Percentiles rank a stretch among this genome's conserved stretches.
phyloP scores from a whole-genome alignment of 2,113 vertebrate genomes.

The Redunca redunca region DNA sequence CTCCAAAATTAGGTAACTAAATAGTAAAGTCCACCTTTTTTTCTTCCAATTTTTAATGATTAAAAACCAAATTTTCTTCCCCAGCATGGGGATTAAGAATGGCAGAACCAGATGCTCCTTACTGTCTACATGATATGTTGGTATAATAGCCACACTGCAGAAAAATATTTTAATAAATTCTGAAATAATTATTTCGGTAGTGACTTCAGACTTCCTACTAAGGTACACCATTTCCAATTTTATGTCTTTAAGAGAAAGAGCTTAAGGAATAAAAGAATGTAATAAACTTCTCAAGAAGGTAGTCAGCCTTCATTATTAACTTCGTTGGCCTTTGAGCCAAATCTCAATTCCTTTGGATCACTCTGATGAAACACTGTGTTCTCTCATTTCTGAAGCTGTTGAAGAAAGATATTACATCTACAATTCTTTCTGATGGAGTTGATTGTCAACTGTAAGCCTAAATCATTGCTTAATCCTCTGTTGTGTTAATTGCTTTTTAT shows the following conservation, averaged over 20 bases:
- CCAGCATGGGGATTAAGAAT: neutral
- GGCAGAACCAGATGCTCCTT: conserved; percentile 8
- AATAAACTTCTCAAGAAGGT: conserved; percentile 33
- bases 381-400: neutral
- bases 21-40: neutral
- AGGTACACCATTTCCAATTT: neutral
- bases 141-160: neutral
- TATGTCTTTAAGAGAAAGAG: conserved; percentile 28
- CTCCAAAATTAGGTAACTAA: conserved; percentile 36
- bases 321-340: conserved; percentile 57
- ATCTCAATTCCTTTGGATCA: conserved; percentile 51
- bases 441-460: neutral
- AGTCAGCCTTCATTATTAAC: conserved; percentile 64
- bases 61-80: conserved; percentile 4
- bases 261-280: conserved; percentile 61
- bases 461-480: neutral
- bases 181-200: conserved; percentile 39
- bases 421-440: neutral
- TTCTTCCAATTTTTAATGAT: conserved; percentile 16
- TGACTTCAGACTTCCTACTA: conserved; percentile 44
- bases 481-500: neutral
- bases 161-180: conserved; percentile 21
- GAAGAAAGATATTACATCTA: conserved; percentile 27
- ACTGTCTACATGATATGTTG: conserved; percentile 14
- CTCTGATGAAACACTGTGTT: neutral